A percentile compares a stretch with the other conserved stretches of the same genome.
Conservation (phyloP, 1,140 invertebrate species). For the Macrotrachela quadricornifera region DNA sequence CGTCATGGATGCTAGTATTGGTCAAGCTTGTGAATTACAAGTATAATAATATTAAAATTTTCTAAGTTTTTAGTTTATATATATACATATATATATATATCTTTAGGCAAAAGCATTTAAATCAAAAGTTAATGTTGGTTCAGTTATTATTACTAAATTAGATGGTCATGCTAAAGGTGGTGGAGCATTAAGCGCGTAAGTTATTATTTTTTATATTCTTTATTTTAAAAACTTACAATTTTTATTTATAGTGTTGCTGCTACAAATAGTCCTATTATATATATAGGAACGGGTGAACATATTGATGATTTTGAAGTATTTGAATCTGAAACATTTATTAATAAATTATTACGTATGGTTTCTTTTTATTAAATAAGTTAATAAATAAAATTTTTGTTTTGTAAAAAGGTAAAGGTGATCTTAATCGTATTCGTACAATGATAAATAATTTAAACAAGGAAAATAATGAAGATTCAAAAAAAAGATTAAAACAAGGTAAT, state of each 20-base stretch:
- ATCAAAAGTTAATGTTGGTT: conserved; percentile 93
- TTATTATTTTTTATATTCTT: too few relatives aligned
- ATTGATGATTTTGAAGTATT: conserved; percentile 98
- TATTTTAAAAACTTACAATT: too few relatives aligned
- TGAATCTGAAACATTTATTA: conserved; percentile 96
- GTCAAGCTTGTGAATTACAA: conserved; percentile 94
- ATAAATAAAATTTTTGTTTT: too few relatives aligned
- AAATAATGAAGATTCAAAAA: conserved; percentile 91
- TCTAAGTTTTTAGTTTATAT: too few relatives aligned
- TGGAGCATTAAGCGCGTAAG: conserved; percentile 88
- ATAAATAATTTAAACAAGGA: conserved; percentile 95
- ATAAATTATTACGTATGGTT: conserved; percentile 87
- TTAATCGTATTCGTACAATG: conserved; percentile 97
- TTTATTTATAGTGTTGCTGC: conserved; percentile 83
- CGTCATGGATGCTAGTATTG: conserved; percentile 99
- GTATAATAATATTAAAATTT: too few relatives aligned
- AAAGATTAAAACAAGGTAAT: conserved; percentile 96
- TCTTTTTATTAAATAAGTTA: too few relatives aligned
- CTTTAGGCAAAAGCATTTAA: conserved; percentile 69
- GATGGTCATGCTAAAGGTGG: conserved; percentile 99
- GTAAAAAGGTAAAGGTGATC: too few relatives aligned
- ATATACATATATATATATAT: background rate
- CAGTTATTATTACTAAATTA: conserved; percentile 95
- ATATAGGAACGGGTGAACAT: conserved; percentile 98
- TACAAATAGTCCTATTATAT: conserved; percentile 97